Evolutionary conservation across 2,888 invertebrate genomes (phyloP).

Genomic region (Penaeus monodon): DNA sequence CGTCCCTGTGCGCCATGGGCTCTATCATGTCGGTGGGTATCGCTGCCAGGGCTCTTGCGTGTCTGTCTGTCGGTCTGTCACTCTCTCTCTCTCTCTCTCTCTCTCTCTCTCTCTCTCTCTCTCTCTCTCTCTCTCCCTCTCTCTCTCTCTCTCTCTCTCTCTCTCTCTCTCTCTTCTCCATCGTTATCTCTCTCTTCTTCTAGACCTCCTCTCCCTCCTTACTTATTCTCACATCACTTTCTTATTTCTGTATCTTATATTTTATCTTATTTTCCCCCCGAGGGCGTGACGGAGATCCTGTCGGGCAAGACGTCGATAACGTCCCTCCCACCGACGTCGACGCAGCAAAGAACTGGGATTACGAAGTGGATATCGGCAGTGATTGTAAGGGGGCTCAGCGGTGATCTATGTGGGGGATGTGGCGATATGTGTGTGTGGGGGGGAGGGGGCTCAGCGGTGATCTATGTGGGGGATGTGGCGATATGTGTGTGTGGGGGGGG

Average conservation of each 20-base stretch:
- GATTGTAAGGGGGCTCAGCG: too few relatives aligned
- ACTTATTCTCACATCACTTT: too few relatives aligned
- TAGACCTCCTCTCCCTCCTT: too few relatives aligned
- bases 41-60: too few relatives aligned
- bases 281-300: conserved; percentile 18
- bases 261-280: too few relatives aligned
- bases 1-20: conserved; percentile 24
- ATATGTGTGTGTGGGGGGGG: too few relatives aligned
- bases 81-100: background rate
- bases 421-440: too few relatives aligned
- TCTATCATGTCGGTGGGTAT: conserved; percentile 28
- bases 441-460: too few relatives aligned
- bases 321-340: conserved; percentile 19
- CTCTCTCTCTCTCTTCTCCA: background rate
- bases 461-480: too few relatives aligned
- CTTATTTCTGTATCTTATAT: too few relatives aligned
- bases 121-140: background rate
- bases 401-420: too few relatives aligned
- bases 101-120: background rate
- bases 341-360: conserved; percentile 12
- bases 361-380: conserved; percentile 9
- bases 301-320: background rate
- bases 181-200: background rate
- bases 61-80: background rate
- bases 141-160: background rate